phyloP scores from a whole-genome alignment of 2,888 invertebrate species.

The Morpho achilles region DNA sequence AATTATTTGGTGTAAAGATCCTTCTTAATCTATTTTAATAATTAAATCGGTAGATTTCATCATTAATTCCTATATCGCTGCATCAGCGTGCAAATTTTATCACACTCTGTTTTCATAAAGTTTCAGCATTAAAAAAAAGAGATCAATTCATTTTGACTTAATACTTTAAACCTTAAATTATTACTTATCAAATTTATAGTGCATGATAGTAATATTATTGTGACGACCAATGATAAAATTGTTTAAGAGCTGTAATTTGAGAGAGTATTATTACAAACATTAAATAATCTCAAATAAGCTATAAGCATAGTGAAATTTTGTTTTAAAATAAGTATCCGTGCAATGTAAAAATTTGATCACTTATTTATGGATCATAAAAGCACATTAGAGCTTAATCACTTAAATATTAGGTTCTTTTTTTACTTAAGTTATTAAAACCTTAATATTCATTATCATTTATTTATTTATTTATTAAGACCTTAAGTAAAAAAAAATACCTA shows the following conservation, averaged over 20 bases:
- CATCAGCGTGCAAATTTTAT: slow-evolving; percentile 16
- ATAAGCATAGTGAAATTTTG: slow-evolving; percentile 5
- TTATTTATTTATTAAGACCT: too few relatives aligned
- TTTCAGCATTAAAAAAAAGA: slow-evolving; percentile 16
- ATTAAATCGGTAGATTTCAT: slow-evolving; percentile 16
- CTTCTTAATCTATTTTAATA: slow-evolving; percentile 60
- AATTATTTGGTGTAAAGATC: slow-evolving; percentile 78
- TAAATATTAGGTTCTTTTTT: too few relatives aligned
- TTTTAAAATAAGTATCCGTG: slow-evolving; percentile 18
- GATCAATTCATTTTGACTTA: slow-evolving; percentile 16
- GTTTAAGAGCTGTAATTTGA: slow-evolving; percentile 10
- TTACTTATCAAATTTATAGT: slow-evolving; percentile 13
- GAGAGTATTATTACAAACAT: slow-evolving; percentile 1
- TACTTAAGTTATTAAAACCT: too few relatives aligned
- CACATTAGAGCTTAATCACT: too few relatives aligned
- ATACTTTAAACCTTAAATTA: slow-evolving; percentile 14
- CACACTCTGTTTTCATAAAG: slow-evolving; percentile 25
- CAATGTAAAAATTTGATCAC: slow-evolving; percentile 10
- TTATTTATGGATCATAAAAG: too few relatives aligned
- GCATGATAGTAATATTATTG: slow-evolving; percentile 17
- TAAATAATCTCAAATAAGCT: slow-evolving; percentile 6
- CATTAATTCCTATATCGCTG: slow-evolving; percentile 20
- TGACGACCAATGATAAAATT: slow-evolving; percentile 13
- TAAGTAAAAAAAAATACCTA: too few relatives aligned
- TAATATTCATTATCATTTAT: too few relatives aligned